Evolutionary conservation across 1,140 invertebrate genomes (phyloP).

Genomic region (Homalodisca vitripennis): DNA sequence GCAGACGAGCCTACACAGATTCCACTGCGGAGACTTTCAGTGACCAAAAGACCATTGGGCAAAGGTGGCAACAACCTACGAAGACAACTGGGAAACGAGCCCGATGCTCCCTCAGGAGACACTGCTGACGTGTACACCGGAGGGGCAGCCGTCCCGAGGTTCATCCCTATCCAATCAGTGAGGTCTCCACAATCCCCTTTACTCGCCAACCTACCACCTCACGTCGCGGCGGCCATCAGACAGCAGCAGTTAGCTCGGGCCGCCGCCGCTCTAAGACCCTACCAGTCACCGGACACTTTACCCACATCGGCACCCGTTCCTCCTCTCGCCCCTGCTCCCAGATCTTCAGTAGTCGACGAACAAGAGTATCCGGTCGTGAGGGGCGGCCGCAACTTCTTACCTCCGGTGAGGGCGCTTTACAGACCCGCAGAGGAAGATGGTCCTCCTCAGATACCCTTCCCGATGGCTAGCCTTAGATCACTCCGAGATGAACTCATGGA

Average conservation of each 20-base stretch:
- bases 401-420: constrained; percentile 25
- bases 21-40: constrained; percentile 47
- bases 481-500: constrained; percentile 45
- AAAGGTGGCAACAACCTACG: constrained; percentile 54
- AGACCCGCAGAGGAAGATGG: constrained; percentile 13
- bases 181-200: constrained; percentile 36
- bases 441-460: constrained; percentile 29
- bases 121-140: constrained; percentile 45
- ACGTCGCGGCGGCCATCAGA: constrained; percentile 20
- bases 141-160: constrained; percentile 44
- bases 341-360: constrained; percentile 41
- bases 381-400: not conserved
- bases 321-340: not conserved
- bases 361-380: constrained; percentile 42
- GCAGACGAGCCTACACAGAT: constrained; percentile 24
- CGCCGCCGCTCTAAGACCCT: not conserved
- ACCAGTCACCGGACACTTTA: not conserved
- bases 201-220: constrained; percentile 20
- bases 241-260: constrained; percentile 24
- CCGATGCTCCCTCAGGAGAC: constrained; percentile 34
- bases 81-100: constrained; percentile 55
- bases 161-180: constrained; percentile 52
- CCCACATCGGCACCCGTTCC: not conserved
- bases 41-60: constrained; percentile 50
- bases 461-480: constrained; percentile 47